A percentile compares a stretch with the other conserved stretches of the same genome.
phyloP scores from a whole-genome alignment of 1,140 invertebrate genomes.

The Sinonovacula constricta region DNA sequence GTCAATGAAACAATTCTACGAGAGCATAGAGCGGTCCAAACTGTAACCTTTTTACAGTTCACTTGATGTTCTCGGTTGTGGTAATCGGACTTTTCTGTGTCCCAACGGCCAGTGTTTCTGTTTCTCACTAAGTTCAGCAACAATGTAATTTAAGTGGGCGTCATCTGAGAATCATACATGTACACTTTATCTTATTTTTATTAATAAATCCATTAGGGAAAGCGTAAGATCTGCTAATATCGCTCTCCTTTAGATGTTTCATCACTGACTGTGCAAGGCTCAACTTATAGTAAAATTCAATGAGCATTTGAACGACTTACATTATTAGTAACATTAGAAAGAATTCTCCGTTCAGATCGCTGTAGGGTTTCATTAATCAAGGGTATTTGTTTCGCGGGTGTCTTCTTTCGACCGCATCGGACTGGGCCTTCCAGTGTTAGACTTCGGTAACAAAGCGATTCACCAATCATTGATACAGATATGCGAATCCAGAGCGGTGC shows the following conservation, averaged over 20 bases:
- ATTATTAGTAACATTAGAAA: neutral
- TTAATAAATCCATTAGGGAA: neutral
- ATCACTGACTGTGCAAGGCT: neutral
- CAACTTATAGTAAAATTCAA: neutral
- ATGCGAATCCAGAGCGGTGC: too few species aligned
- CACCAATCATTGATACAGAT: too few species aligned
- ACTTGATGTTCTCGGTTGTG: neutral
- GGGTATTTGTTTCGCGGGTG: neutral
- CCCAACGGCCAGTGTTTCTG: neutral
- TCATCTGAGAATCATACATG: neutral
- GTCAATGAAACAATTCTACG: neutral
- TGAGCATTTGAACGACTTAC: neutral
- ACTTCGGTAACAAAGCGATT: neutral
- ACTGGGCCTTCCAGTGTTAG: neutral
- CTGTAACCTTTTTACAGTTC: neutral
- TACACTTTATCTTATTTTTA: neutral
- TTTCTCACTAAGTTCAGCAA: neutral
- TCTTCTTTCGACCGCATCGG: neutral
- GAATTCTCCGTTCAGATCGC: too few species aligned
- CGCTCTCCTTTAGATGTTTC: neutral
- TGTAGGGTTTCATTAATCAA: too few species aligned
- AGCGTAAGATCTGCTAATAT: neutral
- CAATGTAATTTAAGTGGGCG: conserved; percentile 1
- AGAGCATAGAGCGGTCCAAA: neutral
- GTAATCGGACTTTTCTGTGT: neutral